Percentiles rank a stretch among this genome's conserved stretches.
phyloP scores from a whole-genome alignment of 2,797 vertebrate genomes.

The Microctenopoma lineatum region DNA sequence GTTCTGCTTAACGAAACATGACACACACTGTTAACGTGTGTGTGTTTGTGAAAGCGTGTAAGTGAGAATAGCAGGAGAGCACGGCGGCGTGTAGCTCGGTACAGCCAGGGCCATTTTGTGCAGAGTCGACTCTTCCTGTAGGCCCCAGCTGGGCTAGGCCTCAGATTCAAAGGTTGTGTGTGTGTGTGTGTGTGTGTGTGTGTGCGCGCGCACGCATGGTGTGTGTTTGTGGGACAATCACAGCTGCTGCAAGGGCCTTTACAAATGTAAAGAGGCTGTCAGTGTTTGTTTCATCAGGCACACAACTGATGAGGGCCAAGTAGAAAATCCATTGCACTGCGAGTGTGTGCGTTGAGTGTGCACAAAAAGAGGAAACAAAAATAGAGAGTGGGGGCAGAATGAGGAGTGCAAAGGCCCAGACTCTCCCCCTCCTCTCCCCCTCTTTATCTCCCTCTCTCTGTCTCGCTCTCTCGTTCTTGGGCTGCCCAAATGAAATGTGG shows the following conservation, averaged over 20 bases:
- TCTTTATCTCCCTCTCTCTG: slow-evolving; percentile 61
- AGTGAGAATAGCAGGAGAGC: slow-evolving; percentile 53
- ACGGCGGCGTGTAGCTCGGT: slow-evolving; percentile 51
- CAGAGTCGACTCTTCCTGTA: slow-evolving; percentile 88
- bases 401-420: slow-evolving; percentile 67
- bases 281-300: slow-evolving; percentile 99
- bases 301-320: slow-evolving; percentile 97
- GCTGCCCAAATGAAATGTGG: slow-evolving; percentile 83
- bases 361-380: slow-evolving; percentile 85
- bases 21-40: slow-evolving; percentile 74
- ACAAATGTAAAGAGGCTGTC: slow-evolving; percentile 99
- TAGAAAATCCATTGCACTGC: slow-evolving; percentile 91
- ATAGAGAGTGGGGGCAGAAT: slow-evolving; percentile 73
- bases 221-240: slow-evolving; percentile 95
- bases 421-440: slow-evolving; percentile 57
- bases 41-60: slow-evolving; percentile 37
- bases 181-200: slow-evolving; percentile 39
- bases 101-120: slow-evolving; percentile 88
- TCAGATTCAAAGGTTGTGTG: slow-evolving; percentile 88
- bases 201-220: slow-evolving; percentile 74
- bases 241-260: slow-evolving; percentile 99
- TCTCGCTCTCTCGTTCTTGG: slow-evolving; percentile 61
- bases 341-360: slow-evolving; percentile 70
- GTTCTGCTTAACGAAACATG: slow-evolving; percentile 80
- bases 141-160: slow-evolving; percentile 95